A percentile compares a stretch with the other conserved stretches of the same genome.
Evolutionary conservation across 2,888 invertebrate species (phyloP).

Genomic region (Acrocera orbiculus): DNA sequence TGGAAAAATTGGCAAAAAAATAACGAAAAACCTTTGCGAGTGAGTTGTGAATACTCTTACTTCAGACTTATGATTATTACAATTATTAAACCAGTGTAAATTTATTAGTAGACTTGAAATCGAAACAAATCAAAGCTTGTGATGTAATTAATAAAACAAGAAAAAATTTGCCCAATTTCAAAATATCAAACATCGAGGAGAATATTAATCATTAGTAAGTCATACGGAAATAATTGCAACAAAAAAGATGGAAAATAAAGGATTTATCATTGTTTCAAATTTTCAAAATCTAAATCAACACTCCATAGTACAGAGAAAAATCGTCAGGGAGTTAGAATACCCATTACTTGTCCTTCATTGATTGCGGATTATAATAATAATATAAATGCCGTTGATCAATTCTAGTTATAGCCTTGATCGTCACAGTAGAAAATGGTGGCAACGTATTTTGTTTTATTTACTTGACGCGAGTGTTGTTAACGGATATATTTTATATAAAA

Average conservation of each 20-base stretch:
- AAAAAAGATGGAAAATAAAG: background rate
- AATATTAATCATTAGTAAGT: slow-evolving; percentile 1
- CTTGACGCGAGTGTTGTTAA: too few relatives aligned
- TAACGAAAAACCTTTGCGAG: too few relatives aligned
- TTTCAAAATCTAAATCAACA: background rate
- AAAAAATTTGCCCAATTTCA: background rate
- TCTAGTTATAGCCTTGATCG: too few relatives aligned
- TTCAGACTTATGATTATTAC: background rate
- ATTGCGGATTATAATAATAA: too few relatives aligned
- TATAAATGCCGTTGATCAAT: too few relatives aligned
- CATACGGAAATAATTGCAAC: slow-evolving; percentile 1
- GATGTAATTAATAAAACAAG: too few relatives aligned
- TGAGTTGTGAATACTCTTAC: slow-evolving; percentile 1
- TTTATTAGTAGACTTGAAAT: slow-evolving; percentile 2
- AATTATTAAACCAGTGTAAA: slow-evolving; percentile 1
- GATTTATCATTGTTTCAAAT: background rate
- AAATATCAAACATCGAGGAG: slow-evolving; percentile 1
- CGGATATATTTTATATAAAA: too few relatives aligned
- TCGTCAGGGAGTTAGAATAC: too few relatives aligned
- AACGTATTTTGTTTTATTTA: too few relatives aligned
- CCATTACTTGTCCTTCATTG: too few relatives aligned
- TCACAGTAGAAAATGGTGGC: too few relatives aligned
- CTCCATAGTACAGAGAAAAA: slow-evolving; percentile 1
- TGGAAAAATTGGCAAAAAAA: slow-evolving; percentile 1
- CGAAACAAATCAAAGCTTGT: too few relatives aligned